phyloP scores from a whole-genome alignment of 2,888 invertebrate genomes.

The Dynastes tityus region DNA sequence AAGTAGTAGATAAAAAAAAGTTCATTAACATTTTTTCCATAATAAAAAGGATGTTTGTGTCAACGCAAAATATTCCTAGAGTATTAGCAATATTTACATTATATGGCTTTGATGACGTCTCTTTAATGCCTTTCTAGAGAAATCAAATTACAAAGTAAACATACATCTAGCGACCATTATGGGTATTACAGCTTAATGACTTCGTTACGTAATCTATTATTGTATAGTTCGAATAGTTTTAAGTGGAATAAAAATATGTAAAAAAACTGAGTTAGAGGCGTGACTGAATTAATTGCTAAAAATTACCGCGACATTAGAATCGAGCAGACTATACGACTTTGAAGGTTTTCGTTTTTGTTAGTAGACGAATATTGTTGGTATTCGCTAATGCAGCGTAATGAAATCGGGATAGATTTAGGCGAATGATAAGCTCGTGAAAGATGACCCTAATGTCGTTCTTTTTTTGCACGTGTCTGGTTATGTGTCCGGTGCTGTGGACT shows the following conservation, averaged over 20 bases:
- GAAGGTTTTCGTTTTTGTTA: slow-evolving; percentile 12
- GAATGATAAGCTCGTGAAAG: not conserved
- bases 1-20: too few relatives aligned
- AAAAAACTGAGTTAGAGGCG: not conserved
- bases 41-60: too few relatives aligned
- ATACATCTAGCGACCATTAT: too few relatives aligned
- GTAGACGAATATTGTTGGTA: not conserved
- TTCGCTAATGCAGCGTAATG: too few relatives aligned
- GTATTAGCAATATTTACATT: too few relatives aligned
- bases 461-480: slow-evolving; percentile 27
- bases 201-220: too few relatives aligned
- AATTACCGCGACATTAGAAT: slow-evolving; percentile 21
- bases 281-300: slow-evolving; percentile 21
- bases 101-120: too few relatives aligned
- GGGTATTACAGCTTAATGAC: too few relatives aligned
- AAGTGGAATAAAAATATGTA: slow-evolving; percentile 11
- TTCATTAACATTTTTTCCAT: too few relatives aligned
- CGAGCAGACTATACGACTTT: slow-evolving; percentile 8
- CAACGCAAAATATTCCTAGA: too few relatives aligned
- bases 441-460: slow-evolving; percentile 37
- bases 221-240: not conserved
- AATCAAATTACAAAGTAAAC: too few relatives aligned
- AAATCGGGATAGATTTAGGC: not conserved
- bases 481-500: slow-evolving; percentile 35
- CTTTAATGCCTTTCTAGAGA: too few relatives aligned